These are phyloP conservation scores for Mohoua ochrocephala DNA, from an alignment of 2,113 vertebrate species.

Conservation along the genomic window DNA sequence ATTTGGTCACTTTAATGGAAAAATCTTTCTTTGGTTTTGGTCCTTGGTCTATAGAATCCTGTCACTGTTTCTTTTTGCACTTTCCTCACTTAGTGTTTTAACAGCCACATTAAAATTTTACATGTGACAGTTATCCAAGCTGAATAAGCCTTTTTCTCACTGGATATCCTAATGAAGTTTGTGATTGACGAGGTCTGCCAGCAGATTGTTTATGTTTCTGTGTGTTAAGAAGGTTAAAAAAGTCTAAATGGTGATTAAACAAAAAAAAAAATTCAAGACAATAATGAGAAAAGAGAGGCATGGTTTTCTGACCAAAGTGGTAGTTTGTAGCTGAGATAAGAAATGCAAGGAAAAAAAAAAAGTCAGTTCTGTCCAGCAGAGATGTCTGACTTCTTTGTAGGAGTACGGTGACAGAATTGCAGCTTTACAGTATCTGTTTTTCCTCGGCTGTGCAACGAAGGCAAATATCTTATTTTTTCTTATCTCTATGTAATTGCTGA, in stretches of 20 bases:
- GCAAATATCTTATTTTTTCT: background rate
- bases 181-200: background rate
- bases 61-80: background rate
- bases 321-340: background rate
- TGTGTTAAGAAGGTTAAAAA: background rate
- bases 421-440: background rate
- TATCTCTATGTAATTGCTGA: background rate
- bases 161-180: background rate
- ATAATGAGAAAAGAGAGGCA: background rate
- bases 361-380: background rate
- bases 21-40: background rate
- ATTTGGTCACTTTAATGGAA: background rate
- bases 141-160: background rate
- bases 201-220: background rate
- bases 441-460: background rate
- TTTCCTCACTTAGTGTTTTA: background rate
- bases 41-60: background rate
- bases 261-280: background rate
- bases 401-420: background rate
- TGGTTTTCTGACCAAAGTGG: background rate
- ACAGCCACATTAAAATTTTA: background rate
- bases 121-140: background rate
- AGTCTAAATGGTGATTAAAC: background rate
- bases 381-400: background rate
- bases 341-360: background rate